Conservation (phyloP, 2,797 vertebrate genomes). For the Oophaga sylvatica region DNA sequence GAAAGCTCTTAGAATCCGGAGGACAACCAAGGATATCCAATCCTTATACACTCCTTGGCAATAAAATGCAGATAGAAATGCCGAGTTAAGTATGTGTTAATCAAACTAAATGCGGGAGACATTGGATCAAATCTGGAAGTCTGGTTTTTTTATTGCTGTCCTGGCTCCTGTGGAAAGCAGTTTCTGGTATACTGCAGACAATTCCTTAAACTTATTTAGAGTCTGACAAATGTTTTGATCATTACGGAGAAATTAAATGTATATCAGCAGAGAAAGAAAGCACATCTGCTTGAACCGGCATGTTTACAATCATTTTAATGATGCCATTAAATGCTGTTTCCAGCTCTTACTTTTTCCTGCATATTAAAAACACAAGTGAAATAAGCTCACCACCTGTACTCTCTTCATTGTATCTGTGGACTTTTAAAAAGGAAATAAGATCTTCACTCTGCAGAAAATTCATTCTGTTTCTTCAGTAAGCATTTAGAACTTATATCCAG, state of each 20-base stretch:
- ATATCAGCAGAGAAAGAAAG: conserved; percentile 70
- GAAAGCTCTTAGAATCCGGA: conserved; percentile 40
- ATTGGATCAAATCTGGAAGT: conserved; percentile 67
- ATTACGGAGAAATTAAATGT: conserved; percentile 69
- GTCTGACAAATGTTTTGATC: conserved; percentile 73
- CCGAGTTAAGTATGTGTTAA: conserved; percentile 64
- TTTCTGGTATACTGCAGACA: conserved; percentile 68
- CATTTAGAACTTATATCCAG: not conserved
- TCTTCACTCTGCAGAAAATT: conserved; percentile 24
- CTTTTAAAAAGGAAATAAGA: conserved; percentile 5
- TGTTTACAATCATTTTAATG: conserved; percentile 79
- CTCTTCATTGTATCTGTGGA: conserved; percentile 49
- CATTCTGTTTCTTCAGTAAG: not conserved
- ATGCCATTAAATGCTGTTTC: conserved; percentile 70
- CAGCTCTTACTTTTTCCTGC: conserved; percentile 66
- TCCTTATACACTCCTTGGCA: conserved; percentile 48
- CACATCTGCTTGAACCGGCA: conserved; percentile 71
- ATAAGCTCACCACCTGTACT: conserved; percentile 72
- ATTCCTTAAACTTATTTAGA: conserved; percentile 69
- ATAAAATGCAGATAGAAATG: conserved; percentile 64
- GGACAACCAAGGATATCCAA: conserved; percentile 54
- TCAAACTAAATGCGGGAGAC: conserved; percentile 70
- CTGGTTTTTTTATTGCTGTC: conserved; percentile 74
- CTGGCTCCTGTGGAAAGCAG: conserved; percentile 71
- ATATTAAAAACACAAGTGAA: conserved; percentile 68